Conservation (phyloP, 2,888 invertebrate genomes). For the Drosophila mimetica region DNA sequence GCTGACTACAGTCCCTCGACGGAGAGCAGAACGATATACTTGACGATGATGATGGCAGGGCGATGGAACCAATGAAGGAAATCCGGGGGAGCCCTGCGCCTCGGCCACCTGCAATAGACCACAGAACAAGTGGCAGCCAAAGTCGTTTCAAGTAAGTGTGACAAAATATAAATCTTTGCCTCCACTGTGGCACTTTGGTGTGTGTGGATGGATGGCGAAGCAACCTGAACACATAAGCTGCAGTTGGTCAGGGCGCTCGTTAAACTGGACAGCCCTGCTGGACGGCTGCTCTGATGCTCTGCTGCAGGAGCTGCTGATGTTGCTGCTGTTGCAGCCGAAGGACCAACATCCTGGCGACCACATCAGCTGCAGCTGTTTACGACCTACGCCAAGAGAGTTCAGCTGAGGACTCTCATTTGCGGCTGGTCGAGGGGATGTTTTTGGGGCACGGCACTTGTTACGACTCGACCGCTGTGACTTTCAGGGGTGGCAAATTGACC, state of each 20-base stretch:
- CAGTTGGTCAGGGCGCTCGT: slow-evolving; percentile 69
- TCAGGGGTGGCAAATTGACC: slow-evolving; percentile 37
- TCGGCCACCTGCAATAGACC: slow-evolving; percentile 21
- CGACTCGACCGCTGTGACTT: neutral
- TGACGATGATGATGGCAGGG: slow-evolving; percentile 47
- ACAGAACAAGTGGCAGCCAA: slow-evolving; percentile 53
- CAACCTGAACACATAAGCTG: slow-evolving; percentile 66
- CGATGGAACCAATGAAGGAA: slow-evolving; percentile 47
- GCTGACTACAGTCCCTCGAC: slow-evolving; percentile 58
- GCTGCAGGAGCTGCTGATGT: neutral
- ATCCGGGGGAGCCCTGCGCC: slow-evolving; percentile 34
- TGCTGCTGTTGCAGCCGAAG: slow-evolving; percentile 17
- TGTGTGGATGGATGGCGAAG: slow-evolving; percentile 48
- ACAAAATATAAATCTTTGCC: slow-evolving; percentile 53
- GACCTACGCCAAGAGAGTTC: slow-evolving; percentile 75
- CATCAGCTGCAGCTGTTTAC: slow-evolving; percentile 71
- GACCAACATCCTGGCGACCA: slow-evolving; percentile 28
- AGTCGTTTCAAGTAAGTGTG: slow-evolving; percentile 54
- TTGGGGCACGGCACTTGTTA: slow-evolving; percentile 24
- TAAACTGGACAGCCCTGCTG: slow-evolving; percentile 53
- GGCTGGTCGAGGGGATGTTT: slow-evolving; percentile 36
- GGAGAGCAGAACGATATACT: slow-evolving; percentile 39
- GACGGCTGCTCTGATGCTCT: neutral
- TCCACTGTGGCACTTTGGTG: slow-evolving; percentile 8
- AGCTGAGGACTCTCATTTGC: slow-evolving; percentile 30